Evolutionary conservation across 2,797 vertebrate species (phyloP).

Genomic region (Caiman crocodilus): DNA sequence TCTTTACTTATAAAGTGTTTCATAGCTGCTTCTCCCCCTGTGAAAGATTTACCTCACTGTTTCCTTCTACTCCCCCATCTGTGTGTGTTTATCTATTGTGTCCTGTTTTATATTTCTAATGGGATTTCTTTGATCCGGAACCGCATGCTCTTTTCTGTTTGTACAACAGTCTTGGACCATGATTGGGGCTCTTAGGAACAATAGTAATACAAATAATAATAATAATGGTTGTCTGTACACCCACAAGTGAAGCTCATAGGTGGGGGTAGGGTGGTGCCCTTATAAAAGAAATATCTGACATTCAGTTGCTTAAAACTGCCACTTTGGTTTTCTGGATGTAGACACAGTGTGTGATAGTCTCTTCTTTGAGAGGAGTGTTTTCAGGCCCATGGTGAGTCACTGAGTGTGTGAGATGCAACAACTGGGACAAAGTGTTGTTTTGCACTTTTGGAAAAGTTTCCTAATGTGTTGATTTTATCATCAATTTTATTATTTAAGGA

Average conservation of each 20-base stretch:
- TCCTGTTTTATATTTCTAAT: not conserved
- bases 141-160: not conserved
- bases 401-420: conserved; percentile 39
- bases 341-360: not conserved
- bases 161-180: not conserved
- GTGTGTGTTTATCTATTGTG: not conserved
- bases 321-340: not conserved
- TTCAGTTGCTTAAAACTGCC: not conserved
- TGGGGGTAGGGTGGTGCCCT: not conserved
- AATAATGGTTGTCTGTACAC: not conserved
- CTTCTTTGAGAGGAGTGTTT: conserved; percentile 19
- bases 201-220: conserved; percentile 4
- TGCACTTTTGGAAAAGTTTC: conserved; percentile 52
- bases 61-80: not conserved
- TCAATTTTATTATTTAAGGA: conserved; percentile 46
- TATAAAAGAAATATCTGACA: not conserved
- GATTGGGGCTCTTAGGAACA: conserved; percentile 5
- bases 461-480: conserved; percentile 59
- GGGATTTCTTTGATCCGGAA: not conserved
- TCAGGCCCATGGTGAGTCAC: conserved; percentile 14
- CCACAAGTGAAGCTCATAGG: not conserved
- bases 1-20: not conserved
- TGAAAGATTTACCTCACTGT: not conserved
- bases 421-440: not conserved
- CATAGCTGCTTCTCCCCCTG: not conserved